Evolutionary conservation across 2,797 vertebrate species (phyloP).

Genomic region (Epinephelus malabaricus): DNA sequence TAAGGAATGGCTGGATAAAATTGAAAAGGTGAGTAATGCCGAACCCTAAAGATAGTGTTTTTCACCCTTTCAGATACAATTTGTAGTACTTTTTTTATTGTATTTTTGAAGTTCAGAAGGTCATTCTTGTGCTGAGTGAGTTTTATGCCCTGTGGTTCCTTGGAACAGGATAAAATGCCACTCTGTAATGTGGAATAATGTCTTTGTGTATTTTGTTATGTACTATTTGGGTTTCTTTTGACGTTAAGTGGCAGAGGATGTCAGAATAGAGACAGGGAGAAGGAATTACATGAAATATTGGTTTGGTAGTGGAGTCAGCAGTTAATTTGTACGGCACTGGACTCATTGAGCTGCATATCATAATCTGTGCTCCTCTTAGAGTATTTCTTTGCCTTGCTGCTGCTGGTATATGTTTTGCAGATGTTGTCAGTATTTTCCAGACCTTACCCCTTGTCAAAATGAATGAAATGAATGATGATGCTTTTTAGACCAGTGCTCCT

Average conservation of each 20-base stretch:
- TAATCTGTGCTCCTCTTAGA: background rate
- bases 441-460: too few relatives aligned
- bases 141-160: background rate
- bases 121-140: background rate
- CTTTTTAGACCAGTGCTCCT: too few relatives aligned
- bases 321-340: background rate
- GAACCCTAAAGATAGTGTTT: background rate
- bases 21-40: slow-evolving; percentile 89
- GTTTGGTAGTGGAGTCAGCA: background rate
- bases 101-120: background rate
- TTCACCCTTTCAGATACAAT: background rate
- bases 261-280: background rate
- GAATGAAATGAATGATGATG: too few relatives aligned
- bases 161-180: background rate
- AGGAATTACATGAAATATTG: background rate
- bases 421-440: background rate
- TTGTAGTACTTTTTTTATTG: background rate
- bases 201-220: background rate
- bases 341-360: background rate
- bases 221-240: background rate
- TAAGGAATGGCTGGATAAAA: slow-evolving; percentile 94
- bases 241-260: background rate
- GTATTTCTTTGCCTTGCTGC: background rate
- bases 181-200: background rate
- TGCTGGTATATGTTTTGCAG: background rate